Evolutionary conservation across 2,797 vertebrate species (phyloP), one percentile per base, ranked within the genome.

Genomic region (Cossypha caffra): DNA sequence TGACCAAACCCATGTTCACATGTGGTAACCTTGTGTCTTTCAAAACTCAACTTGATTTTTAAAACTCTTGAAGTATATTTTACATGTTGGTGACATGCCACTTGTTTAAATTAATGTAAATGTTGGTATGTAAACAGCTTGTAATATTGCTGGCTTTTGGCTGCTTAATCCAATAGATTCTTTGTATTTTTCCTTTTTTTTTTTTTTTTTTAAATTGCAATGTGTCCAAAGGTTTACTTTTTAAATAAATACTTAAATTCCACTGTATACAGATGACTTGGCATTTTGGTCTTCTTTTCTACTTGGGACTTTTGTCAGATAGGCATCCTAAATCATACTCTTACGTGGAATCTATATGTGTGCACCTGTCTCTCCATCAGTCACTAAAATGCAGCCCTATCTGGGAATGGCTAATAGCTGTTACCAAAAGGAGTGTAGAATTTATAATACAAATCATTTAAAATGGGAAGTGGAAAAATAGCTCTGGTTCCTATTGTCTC

Each of bases 171-270:
- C 66, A 69, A 38, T 89, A 88, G 68, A 59, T 73, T 87, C 67
- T 92, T 89, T 84, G 51, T 94, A 87, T 94, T 90, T 92, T 88
- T 81, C 25, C 21, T 33, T 88, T 95, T 93, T 90, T 77, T 42
- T 37, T 37, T 33, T 94, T n/a, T 42, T 42, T 94, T 86, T 93
- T 74, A 10, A 61, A 83, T 57, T 83, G 45, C n/a, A 40, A 16
- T 88, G 67, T 93, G 84, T 81, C 72, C 77, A 94, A 94, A 95
- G 37, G 35, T 86, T 95, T 94, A 88, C 96, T 97, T 97, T 96
- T 87, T 84, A 89, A 98, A 98, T 98, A 98, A 98, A 97, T 92
- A 85, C 86, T 83, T 91, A 82, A 97, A 95, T 95, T 96, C 83
- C 20, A 88, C 8, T 90, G 52, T 95, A 16, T 95, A 95, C 58